phyloP scores from a whole-genome alignment of 2,888 invertebrate species.

The Hydroisotoma schaefferi region DNA sequence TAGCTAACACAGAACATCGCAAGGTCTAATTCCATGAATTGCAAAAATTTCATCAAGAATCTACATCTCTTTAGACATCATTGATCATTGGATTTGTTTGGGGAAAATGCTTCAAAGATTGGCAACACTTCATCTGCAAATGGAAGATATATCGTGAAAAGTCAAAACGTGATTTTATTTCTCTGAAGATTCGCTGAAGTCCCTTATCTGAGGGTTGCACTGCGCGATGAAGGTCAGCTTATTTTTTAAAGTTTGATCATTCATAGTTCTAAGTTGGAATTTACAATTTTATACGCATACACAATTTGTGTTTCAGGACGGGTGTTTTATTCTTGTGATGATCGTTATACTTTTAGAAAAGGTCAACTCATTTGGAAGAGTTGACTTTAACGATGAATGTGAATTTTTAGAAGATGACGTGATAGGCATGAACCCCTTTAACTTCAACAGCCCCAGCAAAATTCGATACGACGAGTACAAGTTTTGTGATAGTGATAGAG shows the following conservation, averaged over 20 bases:
- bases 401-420: conserved; percentile 22
- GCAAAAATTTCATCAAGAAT: no score
- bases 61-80: no score
- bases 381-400: conserved; percentile 39
- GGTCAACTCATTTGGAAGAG: conserved; percentile 19
- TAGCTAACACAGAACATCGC: no score
- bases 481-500: conserved; percentile 33
- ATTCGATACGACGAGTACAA: conserved; percentile 30
- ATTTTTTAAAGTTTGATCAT: background rate
- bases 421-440: conserved; percentile 26
- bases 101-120: no score
- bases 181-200: background rate
- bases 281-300: background rate
- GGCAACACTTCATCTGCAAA: no score
- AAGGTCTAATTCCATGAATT: no score
- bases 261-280: background rate
- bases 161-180: background rate
- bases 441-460: conserved; percentile 24
- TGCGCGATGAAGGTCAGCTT: no score
- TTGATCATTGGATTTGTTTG: no score
- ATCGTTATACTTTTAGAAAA: background rate
- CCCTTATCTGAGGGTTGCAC: no score
- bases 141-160: no score
- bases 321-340: background rate
- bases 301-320: background rate